phyloP scores from a whole-genome alignment of 2,113 vertebrate genomes.

The Prunella himalayana region DNA sequence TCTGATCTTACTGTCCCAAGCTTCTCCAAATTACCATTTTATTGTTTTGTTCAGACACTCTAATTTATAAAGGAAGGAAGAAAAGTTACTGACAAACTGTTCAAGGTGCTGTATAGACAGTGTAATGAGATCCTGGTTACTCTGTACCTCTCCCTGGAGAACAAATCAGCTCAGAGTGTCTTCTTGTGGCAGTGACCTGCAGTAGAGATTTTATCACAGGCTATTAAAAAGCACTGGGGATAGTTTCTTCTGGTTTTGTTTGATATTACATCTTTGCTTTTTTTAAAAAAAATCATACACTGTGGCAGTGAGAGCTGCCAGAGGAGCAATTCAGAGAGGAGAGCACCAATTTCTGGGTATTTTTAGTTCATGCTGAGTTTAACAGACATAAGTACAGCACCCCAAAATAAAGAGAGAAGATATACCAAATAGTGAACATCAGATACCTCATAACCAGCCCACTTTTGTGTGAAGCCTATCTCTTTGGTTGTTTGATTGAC shows the following conservation, averaged over 20 bases:
- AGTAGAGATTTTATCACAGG: neutral
- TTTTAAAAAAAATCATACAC: neutral
- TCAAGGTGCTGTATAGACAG: neutral
- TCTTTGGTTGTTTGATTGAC: neutral
- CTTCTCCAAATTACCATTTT: conserved; percentile 21
- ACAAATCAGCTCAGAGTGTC: neutral
- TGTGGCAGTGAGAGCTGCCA: neutral
- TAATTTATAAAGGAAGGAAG: neutral
- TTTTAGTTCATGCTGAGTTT: neutral
- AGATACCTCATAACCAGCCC: neutral
- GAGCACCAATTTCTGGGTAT: neutral
- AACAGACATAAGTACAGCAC: neutral
- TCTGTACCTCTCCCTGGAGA: neutral
- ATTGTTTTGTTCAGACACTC: neutral
- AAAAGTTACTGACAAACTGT: neutral
- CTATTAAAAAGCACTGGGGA: neutral
- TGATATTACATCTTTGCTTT: neutral
- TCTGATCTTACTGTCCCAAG: neutral
- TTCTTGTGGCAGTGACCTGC: neutral
- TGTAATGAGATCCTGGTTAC: neutral
- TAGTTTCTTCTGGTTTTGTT: neutral
- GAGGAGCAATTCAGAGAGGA: neutral
- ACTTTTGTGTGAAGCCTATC: neutral
- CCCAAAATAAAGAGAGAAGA: neutral
- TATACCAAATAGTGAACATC: neutral